These are phyloP conservation scores for Holacanthella duospinosa DNA, from an alignment of 2,888 invertebrate species.

Conservation along the genomic window DNA sequence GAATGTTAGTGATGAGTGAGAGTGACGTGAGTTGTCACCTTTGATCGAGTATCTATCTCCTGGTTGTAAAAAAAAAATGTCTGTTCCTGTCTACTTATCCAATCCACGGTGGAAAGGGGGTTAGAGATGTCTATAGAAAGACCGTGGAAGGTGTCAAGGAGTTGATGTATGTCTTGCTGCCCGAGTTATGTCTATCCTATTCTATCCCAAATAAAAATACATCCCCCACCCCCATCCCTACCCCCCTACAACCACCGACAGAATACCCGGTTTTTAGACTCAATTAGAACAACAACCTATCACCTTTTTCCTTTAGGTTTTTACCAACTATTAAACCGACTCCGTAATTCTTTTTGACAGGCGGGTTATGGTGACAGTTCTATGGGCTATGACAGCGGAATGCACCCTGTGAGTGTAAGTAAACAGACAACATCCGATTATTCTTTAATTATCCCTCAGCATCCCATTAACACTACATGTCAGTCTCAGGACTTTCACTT, in stretches of 20 bases:
- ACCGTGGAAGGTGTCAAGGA: neutral
- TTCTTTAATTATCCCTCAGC: neutral
- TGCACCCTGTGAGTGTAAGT: constrained; percentile 63
- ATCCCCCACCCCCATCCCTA: neutral
- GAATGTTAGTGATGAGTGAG: constrained; percentile 18
- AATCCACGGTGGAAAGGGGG: no score
- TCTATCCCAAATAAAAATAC: no score
- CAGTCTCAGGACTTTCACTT: no score
- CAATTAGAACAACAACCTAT: no score
- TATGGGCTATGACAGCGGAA: constrained; percentile 74
- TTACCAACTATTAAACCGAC: constrained; percentile 2
- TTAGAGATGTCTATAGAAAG: no score
- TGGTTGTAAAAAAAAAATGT: neutral
- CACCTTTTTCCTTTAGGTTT: neutral
- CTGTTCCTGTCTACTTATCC: constrained; percentile 1
- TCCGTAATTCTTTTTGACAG: constrained; percentile 48
- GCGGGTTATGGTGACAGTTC: constrained; percentile 66
- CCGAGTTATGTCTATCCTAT: constrained; percentile 13
- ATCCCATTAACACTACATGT: neutral
- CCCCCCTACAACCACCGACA: neutral
- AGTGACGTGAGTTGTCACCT: constrained; percentile 19
- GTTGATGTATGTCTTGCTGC: constrained; percentile 2
- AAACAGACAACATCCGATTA: neutral
- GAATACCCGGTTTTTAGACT: no score
- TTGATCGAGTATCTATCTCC: constrained; percentile 12